A percentile compares a stretch with the other conserved stretches of the same genome.
These are phyloP conservation scores for Ageneiosus marmoratus DNA, from an alignment of 2,113 vertebrate genomes.

Conservation along the genomic window DNA sequence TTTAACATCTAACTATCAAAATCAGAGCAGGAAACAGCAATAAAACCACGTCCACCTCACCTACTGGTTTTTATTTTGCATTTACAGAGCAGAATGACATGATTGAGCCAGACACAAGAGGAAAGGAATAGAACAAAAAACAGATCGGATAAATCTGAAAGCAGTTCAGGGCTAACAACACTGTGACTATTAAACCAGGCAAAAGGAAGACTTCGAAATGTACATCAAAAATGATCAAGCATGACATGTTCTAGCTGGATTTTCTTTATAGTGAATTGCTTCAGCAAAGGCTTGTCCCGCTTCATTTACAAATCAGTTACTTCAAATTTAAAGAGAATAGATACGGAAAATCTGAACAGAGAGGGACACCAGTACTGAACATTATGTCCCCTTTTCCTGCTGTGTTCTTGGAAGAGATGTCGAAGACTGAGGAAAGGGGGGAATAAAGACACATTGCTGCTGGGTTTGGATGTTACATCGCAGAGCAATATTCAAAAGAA, in stretches of 20 bases:
- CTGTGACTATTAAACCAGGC: neutral
- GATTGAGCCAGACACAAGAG: neutral
- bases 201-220: neutral
- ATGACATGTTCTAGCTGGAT: neutral
- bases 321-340: neutral
- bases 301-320: neutral
- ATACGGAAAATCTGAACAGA: neutral
- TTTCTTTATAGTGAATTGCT: neutral
- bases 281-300: neutral
- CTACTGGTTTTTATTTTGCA: slow-evolving; percentile 29
- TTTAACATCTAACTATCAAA: slow-evolving; percentile 18
- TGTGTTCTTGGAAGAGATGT: slow-evolving; percentile 50
- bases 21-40: slow-evolving; percentile 11
- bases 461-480: slow-evolving; percentile 60
- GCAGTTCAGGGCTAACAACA: neutral
- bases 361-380: neutral
- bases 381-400: neutral
- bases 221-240: neutral
- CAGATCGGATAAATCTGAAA: neutral
- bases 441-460: slow-evolving; percentile 46
- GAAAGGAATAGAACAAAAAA: neutral
- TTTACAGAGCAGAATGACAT: neutral
- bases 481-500: slow-evolving; percentile 55
- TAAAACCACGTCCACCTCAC: neutral
- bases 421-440: slow-evolving; percentile 48